phyloP scores from a whole-genome alignment of 2,113 vertebrate species.

The Corythornis vintsioides region DNA sequence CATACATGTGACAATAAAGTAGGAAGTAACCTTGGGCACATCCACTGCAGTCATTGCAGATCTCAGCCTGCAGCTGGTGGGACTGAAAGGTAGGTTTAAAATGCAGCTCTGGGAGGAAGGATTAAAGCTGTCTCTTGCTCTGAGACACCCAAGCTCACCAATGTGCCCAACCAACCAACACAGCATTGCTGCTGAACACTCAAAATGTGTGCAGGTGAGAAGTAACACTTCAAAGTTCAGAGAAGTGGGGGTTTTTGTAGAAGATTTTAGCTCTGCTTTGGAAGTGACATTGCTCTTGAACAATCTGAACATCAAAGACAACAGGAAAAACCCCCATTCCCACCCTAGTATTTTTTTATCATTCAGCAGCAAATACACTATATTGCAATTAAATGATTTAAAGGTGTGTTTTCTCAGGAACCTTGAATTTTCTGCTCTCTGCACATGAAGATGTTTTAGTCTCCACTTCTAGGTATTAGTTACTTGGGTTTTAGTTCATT shows the following conservation, averaged over 20 bases:
- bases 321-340: not conserved
- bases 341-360: not conserved
- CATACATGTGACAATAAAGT: not conserved
- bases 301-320: not conserved
- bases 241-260: not conserved
- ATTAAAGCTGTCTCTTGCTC: not conserved
- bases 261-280: not conserved
- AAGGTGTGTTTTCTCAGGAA: not conserved
- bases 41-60: not conserved
- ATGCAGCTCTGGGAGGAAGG: not conserved
- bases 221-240: not conserved
- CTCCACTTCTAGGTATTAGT: not conserved
- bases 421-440: not conserved
- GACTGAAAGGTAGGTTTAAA: not conserved
- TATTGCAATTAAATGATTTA: not conserved
- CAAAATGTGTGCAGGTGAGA: accelerated
- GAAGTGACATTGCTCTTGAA: not conserved
- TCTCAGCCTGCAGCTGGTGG: not conserved
- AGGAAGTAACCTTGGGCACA: not conserved
- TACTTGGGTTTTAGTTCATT: not conserved
- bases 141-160: not conserved
- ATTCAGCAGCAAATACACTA: not conserved
- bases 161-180: not conserved
- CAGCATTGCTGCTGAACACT: not conserved
- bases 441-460: not conserved